Conservation (phyloP, 2,113 vertebrate genomes). For the Neodon shergylaensis region DNA sequence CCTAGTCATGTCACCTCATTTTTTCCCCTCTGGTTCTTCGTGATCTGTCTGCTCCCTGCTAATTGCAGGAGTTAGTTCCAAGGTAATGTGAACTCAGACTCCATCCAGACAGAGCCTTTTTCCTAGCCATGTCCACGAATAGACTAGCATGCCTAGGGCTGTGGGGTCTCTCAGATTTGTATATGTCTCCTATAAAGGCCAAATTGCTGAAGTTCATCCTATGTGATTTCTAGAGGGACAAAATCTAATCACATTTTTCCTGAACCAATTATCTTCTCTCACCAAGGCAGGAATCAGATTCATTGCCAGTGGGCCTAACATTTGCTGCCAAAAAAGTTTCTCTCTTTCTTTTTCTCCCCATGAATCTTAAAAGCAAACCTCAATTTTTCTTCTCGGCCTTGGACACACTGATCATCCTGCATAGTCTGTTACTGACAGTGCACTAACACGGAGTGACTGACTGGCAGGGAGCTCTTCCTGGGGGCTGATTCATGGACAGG, state of each 20-base stretch:
- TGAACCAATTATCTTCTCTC: constrained; percentile 70
- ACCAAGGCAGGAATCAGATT: constrained; percentile 55
- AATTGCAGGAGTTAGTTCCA: neutral
- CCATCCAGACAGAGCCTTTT: neutral
- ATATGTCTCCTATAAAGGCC: constrained; percentile 36
- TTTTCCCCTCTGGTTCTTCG: neutral
- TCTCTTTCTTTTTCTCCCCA: neutral
- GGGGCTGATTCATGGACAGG: neutral
- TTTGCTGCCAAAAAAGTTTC: neutral
- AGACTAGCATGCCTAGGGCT: neutral
- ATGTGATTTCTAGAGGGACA: constrained; percentile 69
- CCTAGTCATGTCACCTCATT: neutral
- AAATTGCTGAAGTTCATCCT: constrained; percentile 59
- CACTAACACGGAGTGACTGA: neutral
- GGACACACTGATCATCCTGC: constrained; percentile 1
- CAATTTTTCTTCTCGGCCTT: constrained; percentile 28
- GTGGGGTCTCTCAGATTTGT: neutral
- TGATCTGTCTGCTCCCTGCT: neutral
- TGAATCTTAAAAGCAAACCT: constrained; percentile 62
- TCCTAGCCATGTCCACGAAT: neutral
- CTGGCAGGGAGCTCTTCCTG: neutral
- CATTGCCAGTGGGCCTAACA: constrained; percentile 53
- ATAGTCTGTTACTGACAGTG: neutral
- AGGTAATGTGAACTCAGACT: neutral
- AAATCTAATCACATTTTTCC: constrained; percentile 72